Base-by-base conservation (phyloP, 2,888 invertebrate species). In the Amphipoea oculea region DNA sequence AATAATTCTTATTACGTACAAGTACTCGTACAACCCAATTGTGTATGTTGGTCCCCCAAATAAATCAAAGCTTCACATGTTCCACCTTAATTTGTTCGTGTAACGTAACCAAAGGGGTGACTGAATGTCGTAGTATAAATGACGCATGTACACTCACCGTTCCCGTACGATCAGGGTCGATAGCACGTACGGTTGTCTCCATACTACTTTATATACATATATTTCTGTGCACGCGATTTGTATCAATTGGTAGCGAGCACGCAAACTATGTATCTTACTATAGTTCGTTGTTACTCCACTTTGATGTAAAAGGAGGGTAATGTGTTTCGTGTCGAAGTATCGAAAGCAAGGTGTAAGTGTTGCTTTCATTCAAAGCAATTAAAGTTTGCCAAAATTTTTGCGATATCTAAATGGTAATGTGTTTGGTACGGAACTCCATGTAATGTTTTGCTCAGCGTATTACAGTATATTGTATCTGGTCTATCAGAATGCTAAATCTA, bases 281-380 rank as follows among this genome's bases (percentile, higher is more conserved):
- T 84, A 68, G 73, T 82, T 81, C 81, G 75, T 85, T 82, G 82
- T 82, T 84, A 87, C 79, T 76, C 86, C 77, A 89, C 77, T 82
- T 83, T 73, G 79, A 72, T 62, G 68, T 81, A 76, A 80, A 88
- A 88, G 73, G 89, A 84, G 88, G 89, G 88, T 89, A 88, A 88
- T 84, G 78, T 72, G 71, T 73, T 78, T 72, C 76, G 76, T 87
- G 71, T 73, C 14, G 68, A 74, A 86, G 73, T 74, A 76, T 85
- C 78, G 85, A 86, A 86, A 86, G 85, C 73, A 40, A 69, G 51
- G 73, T 76, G 75, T 77, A 57, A 79, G 23, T 57, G 57, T 78
- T 78, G 23, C 80, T 84, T 79, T 86, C 69, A 75, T 86, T 76
- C 65, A 86, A 71, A 40, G 68, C 68, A 76, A 84, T 77, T 75